Evolutionary conservation across 2,797 vertebrate species (phyloP).

Genomic region (Cheirogaleus major): DNA sequence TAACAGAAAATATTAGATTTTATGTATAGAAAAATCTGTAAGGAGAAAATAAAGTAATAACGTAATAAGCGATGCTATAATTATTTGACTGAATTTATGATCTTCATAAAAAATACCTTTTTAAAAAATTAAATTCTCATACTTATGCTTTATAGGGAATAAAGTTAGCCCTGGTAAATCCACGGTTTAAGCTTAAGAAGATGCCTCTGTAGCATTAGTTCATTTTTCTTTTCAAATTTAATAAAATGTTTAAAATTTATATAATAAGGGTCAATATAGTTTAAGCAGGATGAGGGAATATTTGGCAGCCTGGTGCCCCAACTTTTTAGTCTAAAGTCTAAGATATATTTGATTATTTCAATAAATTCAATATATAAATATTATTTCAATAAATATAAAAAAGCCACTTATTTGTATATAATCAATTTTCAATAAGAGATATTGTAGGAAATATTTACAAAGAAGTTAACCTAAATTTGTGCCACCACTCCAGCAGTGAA

Average conservation of each 20-base stretch:
- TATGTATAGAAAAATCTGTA: background rate
- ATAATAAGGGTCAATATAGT: background rate
- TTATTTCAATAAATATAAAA: background rate
- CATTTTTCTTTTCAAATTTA: background rate
- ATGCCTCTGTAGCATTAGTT: background rate
- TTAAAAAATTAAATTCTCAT: background rate
- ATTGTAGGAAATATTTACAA: background rate
- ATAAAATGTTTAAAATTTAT: background rate
- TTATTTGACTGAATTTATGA: background rate
- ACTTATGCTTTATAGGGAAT: background rate
- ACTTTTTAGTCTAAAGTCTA: background rate
- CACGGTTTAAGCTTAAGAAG: background rate
- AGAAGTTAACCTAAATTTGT: background rate
- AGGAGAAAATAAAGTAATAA: background rate
- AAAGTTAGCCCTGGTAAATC: background rate
- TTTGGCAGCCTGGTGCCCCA: background rate
- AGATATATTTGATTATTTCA: slow-evolving; percentile 1
- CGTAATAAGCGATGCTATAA: background rate
- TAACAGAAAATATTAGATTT: background rate
- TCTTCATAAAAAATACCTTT: background rate
- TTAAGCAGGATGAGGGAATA: background rate
- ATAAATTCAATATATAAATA: slow-evolving; percentile 4
- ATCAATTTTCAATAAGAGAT: slow-evolving; percentile 10
- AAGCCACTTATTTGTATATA: background rate
- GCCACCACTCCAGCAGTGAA: background rate